Evolutionary conservation across 37 sponge, comb jelly and placozoan species (phyloP), one percentile per base, ranked within the genome.

Genomic region (Halisarca cf. caerulea): DNA sequence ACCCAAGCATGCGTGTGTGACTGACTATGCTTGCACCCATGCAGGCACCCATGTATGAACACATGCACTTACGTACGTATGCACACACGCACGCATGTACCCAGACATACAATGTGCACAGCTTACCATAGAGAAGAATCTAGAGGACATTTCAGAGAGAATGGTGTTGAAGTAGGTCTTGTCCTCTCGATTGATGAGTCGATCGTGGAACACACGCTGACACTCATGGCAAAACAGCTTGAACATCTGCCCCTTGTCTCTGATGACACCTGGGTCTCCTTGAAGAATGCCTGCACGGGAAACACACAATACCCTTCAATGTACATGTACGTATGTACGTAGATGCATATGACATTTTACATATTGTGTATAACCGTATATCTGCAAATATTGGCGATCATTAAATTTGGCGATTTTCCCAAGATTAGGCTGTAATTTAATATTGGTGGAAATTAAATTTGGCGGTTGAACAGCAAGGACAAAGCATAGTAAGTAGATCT

Each of bases 151-250:
- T 82, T 98, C 97, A 42, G 99, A 96, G 42, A 98, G 87, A 41
- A 98, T 96, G 33, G 81, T 88, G 84, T 96, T 90, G 85, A 96
- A 98, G 78, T 96, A 96, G 32, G 40, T 78, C 80, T 98, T 98
- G 86, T 98, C 99, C 4, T 89, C 79, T 78, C 73, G 92, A 72
- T 98, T 87, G 70, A 96, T 90, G 41, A 98, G 91, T 42, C 99
- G 86, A 75, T 98, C 99, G 78, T 98, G 99, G 86, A 98, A 98
- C 54, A 93, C 94, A 61, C 99, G 84, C 87, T 94, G 93, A 74
- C 93, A 89, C 78, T 98, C 99, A 64, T 98, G 99, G 43, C 95
- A 94, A 87, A 92, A 98, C 58, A 98, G 87, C n/a, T 95, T 86
- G 59, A 94, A 94, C 38, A 98, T 90, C 27, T 94, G 93, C 6